Evolutionary conservation across 2,888 invertebrate species (phyloP).

Genomic region (Tethea ocularis): DNA sequence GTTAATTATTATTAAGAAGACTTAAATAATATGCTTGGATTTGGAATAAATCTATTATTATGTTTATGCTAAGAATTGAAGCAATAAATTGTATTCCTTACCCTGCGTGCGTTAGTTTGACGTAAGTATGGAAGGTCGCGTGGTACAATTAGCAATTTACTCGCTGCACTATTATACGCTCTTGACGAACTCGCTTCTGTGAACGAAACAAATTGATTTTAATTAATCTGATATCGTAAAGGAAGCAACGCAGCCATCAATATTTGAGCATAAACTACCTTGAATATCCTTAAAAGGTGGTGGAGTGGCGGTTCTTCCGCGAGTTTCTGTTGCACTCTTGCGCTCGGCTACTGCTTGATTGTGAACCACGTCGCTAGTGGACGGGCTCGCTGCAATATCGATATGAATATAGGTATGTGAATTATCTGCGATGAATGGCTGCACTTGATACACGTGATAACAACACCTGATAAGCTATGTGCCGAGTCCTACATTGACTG

Average conservation of each 20-base stretch:
- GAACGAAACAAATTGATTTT: slow-evolving; percentile 27
- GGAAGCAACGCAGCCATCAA: neutral
- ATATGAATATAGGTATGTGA: slow-evolving; percentile 41
- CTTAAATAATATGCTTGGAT: neutral
- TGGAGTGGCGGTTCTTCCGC: slow-evolving; percentile 58
- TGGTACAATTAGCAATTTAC: slow-evolving; percentile 76
- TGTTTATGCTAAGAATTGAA: neutral
- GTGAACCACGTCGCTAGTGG: slow-evolving; percentile 54
- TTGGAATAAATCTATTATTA: neutral
- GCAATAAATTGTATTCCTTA: slow-evolving; percentile 40
- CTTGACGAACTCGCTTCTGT: slow-evolving; percentile 75
- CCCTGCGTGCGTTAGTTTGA: slow-evolving; percentile 81
- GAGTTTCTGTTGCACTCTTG: slow-evolving; percentile 52
- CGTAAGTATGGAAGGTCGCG: slow-evolving; percentile 79
- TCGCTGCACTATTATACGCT: slow-evolving; percentile 55
- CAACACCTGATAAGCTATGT: slow-evolving; percentile 58
- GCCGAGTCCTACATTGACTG: slow-evolving; percentile 38
- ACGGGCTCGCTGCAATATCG: slow-evolving; percentile 64
- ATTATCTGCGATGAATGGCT: slow-evolving; percentile 66
- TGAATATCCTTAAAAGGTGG: slow-evolving; percentile 67
- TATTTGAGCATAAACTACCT: slow-evolving; percentile 44
- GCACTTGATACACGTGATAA: slow-evolving; percentile 70
- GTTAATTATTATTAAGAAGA: neutral
- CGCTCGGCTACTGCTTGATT: slow-evolving; percentile 52
- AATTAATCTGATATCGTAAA: slow-evolving; percentile 12